These are phyloP conservation scores for Cyprinus carpio DNA, from an alignment of 2,113 vertebrate species.

Conservation along the genomic window DNA sequence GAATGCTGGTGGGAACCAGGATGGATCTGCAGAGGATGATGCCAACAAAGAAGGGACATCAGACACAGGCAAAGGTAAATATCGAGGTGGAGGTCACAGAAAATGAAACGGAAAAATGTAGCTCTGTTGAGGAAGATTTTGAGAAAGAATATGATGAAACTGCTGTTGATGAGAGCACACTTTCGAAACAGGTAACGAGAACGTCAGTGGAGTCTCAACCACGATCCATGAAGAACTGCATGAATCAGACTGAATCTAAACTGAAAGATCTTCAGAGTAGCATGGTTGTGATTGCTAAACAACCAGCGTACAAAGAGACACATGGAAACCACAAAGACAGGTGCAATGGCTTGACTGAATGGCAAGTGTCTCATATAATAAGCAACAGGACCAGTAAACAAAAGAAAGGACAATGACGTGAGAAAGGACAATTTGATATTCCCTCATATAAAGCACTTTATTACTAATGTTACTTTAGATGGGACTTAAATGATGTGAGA, in stretches of 20 bases:
- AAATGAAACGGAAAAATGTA: not conserved
- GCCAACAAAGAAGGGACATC: conserved; percentile 39
- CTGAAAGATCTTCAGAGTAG: conserved; percentile 38
- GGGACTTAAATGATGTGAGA: not conserved
- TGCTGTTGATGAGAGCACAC: not conserved
- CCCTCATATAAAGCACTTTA: conserved; percentile 4
- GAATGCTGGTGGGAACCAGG: not conserved
- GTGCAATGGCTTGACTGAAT: conserved; percentile 37
- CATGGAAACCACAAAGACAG: conserved; percentile 59
- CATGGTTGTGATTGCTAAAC: conserved; percentile 22
- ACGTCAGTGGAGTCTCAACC: conserved; percentile 72
- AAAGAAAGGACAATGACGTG: conserved; percentile 39
- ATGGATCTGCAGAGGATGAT: not conserved
- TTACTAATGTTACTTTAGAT: not conserved
- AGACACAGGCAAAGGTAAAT: not conserved
- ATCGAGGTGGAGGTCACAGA: not conserved
- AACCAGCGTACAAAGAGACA: conserved; percentile 45
- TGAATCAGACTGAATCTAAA: conserved; percentile 27
- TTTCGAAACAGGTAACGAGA: conserved; percentile 68
- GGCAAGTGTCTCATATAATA: conserved; percentile 46
- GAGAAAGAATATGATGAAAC: conserved; percentile 17
- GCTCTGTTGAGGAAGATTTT: conserved; percentile 1
- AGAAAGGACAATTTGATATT: not conserved
- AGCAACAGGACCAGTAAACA: conserved; percentile 59
- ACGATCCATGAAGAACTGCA: conserved; percentile 64